Evolutionary conservation across 2,797 vertebrate genomes (phyloP).

Genomic region (Spinibarbus caldwelli): DNA sequence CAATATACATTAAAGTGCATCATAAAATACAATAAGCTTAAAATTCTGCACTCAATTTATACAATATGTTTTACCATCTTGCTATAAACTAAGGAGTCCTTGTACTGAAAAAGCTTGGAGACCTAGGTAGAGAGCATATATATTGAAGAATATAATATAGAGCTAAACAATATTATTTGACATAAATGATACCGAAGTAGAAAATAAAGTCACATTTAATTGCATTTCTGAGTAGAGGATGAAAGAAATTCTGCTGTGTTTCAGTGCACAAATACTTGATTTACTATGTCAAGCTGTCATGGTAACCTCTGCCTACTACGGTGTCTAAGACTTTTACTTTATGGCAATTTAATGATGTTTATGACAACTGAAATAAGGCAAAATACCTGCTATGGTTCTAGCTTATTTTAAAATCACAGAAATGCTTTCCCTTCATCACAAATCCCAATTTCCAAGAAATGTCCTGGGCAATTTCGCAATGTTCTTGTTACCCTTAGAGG

Average conservation of each 20-base stretch:
- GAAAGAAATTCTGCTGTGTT: too few relatives aligned
- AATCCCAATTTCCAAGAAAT: neutral
- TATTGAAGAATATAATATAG: neutral
- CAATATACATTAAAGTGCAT: neutral
- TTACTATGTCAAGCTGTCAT: neutral
- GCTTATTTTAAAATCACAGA: neutral
- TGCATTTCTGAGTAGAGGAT: neutral
- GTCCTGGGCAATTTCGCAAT: neutral
- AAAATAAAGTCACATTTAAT: neutral
- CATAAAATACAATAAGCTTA: neutral
- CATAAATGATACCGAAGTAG: neutral
- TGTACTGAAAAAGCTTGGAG: neutral
- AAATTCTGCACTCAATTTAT: neutral
- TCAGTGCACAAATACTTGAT: too few relatives aligned
- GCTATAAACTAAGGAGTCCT: neutral
- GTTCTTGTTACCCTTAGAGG: neutral
- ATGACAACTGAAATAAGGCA: constrained; percentile 10
- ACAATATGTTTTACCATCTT: neutral
- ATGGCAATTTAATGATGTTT: neutral
- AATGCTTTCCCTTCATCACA: neutral
- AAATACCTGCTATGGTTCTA: neutral
- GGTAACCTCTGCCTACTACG: neutral
- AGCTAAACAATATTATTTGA: neutral
- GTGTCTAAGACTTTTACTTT: neutral
- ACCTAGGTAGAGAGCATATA: neutral